Percentiles rank a stretch among this genome's conserved stretches.
phyloP scores from a whole-genome alignment of 2,113 vertebrate genomes.

The Thermophis baileyi region DNA sequence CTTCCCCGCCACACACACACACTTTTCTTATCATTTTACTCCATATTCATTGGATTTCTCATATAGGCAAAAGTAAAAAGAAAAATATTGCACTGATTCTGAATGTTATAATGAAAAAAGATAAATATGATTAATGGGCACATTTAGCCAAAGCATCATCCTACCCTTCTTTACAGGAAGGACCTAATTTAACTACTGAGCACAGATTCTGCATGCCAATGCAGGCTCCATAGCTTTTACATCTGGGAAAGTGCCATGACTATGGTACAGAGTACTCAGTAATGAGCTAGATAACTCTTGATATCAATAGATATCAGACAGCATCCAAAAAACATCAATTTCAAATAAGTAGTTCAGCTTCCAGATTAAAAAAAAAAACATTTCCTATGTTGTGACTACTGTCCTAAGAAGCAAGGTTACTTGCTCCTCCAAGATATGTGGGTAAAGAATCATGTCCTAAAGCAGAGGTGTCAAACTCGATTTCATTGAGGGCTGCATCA shows the following conservation, averaged over 20 bases:
- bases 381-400: too few relatives aligned
- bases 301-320: neutral
- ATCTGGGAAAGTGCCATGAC: neutral
- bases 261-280: neutral
- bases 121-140: neutral
- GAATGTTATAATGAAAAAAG: neutral
- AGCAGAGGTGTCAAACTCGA: too few relatives aligned
- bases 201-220: neutral
- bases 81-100: neutral
- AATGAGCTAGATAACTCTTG: neutral
- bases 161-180: neutral
- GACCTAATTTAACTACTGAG: neutral
- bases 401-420: neutral
- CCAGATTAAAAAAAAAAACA: neutral
- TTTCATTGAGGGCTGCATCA: too few relatives aligned
- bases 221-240: neutral
- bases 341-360: neutral
- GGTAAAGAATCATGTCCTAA: neutral
- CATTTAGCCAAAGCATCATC: neutral
- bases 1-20: too few relatives aligned
- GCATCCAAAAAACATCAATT: neutral
- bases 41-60: neutral
- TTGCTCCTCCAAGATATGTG: neutral
- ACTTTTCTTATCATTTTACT: neutral
- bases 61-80: neutral